A percentile compares a stretch with the other conserved stretches of the same genome.
phyloP scores from a whole-genome alignment of 2,113 vertebrate species.

The Garra rufa region DNA sequence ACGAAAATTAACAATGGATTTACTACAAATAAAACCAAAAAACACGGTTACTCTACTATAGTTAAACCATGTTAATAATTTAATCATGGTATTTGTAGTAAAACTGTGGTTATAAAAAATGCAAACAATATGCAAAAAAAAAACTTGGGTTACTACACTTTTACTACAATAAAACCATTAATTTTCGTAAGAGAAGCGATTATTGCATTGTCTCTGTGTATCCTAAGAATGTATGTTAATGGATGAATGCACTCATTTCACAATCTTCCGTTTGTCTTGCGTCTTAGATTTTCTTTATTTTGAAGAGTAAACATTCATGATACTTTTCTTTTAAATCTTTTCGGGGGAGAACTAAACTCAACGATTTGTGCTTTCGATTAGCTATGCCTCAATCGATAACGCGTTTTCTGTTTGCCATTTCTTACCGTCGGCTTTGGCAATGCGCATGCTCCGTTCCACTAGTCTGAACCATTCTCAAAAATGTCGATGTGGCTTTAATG shows the following conservation, averaged over 20 bases:
- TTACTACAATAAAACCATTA: no score
- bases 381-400: conserved; percentile 48
- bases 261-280: no score
- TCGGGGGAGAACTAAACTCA: neutral
- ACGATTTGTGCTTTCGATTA: conserved; percentile 43
- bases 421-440: neutral
- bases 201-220: neutral
- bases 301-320: neutral
- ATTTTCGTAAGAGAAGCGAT: no score
- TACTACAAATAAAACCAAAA: no score
- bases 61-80: no score
- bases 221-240: neutral
- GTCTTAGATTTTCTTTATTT: neutral
- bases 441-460: conserved; percentile 63
- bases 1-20: no score
- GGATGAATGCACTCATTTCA: neutral
- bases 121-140: no score
- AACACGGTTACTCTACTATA: no score
- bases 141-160: no score
- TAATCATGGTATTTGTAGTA: no score
- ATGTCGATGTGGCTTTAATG: conserved; percentile 70
- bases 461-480: neutral
- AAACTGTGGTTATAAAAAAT: no score
- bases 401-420: conserved; percentile 33
- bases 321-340: neutral